Base-by-base conservation (phyloP, 2,888 invertebrate genomes). In the Leptinotarsa rubiginosa region DNA sequence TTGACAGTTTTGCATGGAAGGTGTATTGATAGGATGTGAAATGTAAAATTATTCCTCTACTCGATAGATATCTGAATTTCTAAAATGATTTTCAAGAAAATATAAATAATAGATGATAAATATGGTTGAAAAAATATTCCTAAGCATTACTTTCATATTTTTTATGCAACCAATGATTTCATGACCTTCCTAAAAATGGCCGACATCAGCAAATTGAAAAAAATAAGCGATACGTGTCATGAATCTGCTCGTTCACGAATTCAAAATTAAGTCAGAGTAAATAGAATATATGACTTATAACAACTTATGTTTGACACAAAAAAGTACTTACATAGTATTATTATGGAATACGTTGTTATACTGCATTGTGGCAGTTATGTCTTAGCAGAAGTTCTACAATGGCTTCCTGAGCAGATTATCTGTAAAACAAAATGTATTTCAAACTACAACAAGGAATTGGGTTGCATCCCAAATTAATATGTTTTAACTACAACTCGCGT, bases 321-420 rank as follows among this genome's bases (percentile, higher is more conserved):
- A 31, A 41, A 12, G 4, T 98, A 98, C 88, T 99, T 96, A 87
- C 98, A 98, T 72, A 80, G 86, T 86, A 79, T 86, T 87, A 82
- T 87, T 87, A 77, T 87, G 87, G 84, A 87, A 89, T 81, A 88
- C 87, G 86, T 88, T 88, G 83, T 86, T 87, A 85, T 87, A 89
- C 88, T 89, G 89, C 87, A 87, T 88, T 82, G 75, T 85, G 87
- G 85, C 86, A 86, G 86, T 81, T 41, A 81, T 82, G 79, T 81
- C 79, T 78, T 78, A 80, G 77, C 79, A 79, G 73, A 65, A 75
- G 74, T 74, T 77, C 76, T 78, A 67, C 75, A 83, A 84, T 83
- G 84, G 84, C 82, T 79, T 80, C 81, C 81, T 77, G 76, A 77
- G 75, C 69, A 74, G 77, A 78, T 77, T 41, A 41, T 41, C 41